Percentiles rank a stretch among this genome's conserved stretches.
Evolutionary conservation across 1,140 invertebrate genomes (phyloP).

Genomic region (Teleogryllus occipitalis): DNA sequence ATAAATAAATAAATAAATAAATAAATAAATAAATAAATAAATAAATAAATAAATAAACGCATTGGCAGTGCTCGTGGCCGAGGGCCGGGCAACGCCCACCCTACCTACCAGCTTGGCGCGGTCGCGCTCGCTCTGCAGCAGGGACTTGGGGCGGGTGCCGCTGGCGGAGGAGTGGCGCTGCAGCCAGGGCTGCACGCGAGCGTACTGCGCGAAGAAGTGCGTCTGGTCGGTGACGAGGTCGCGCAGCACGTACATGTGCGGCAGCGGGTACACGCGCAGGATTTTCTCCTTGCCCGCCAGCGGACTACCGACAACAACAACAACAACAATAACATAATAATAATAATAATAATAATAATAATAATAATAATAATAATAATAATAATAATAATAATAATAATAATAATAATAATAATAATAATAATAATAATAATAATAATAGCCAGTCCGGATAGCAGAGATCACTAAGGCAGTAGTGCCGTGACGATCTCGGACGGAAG

Average conservation of each 20-base stretch:
- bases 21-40: no score
- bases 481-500: no score
- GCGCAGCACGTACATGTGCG: slow-evolving; percentile 87
- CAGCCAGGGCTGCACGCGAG: slow-evolving; percentile 77
- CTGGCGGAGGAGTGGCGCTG: slow-evolving; percentile 43
- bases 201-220: slow-evolving; percentile 79
- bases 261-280: slow-evolving; percentile 66
- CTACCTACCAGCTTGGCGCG: slow-evolving; percentile 8
- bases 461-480: no score
- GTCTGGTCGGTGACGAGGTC: slow-evolving; percentile 85
- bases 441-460: no score
- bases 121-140: slow-evolving; percentile 10
- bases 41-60: no score
- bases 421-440: background rate
- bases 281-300: background rate
- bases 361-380: background rate
- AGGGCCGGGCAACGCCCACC: no score
- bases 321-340: background rate
- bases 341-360: background rate
- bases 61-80: no score
- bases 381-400: no score
- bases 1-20: no score
- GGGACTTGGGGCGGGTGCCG: background rate
- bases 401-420: background rate
- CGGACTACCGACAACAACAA: slow-evolving; percentile 24